Base-by-base conservation (phyloP, 2,888 invertebrate species). In the Eudasyphora cyanicolor region DNA sequence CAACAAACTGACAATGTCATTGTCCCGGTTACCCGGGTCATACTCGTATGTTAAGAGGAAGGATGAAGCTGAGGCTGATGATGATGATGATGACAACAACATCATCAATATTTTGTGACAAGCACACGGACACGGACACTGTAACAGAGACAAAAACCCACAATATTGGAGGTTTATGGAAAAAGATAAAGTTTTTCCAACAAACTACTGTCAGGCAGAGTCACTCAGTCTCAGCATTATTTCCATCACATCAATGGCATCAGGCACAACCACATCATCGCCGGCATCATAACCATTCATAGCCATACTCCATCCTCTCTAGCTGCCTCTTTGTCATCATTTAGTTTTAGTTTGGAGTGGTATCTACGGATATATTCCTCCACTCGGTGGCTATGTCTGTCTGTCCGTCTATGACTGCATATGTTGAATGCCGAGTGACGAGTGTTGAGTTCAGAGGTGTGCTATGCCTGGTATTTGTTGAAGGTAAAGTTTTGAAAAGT, bases 401-500 rank as follows among this genome's bases (percentile, higher is more conserved):
- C 6, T 29, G 29, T 29, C 14, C 27, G 17, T 17, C 6, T 12
- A 14, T 42, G 24, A 42, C 24, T 42, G 19, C 12, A 54, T 21
- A 51, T 57, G 35, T 64, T 24, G 24, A 12, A 17, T 64, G 57
- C n/a, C n/a, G n/a, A n/a, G 10, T 54, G 4, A 8, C 12, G 27
- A n/a, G 14, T 60, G 29, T 62, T 27, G 21, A 6, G 67, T 42
- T 67, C 42, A 42, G 17, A 67, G 67, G 67, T 67, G 67, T 67
- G 67, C 19, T 35, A 10, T 17, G n/a, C 3, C n/a, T 67, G 67
- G 42, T 67, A 67, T 67, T 67, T 38, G 35, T 38, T 67, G 67
- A 67, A 67, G 67, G 67, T 67, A 67, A 67, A 42, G 10, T 69
- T 69, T 57, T 71, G 64, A 14, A 77, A 67, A 74, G 79, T 74